phyloP scores from a whole-genome alignment of 2,113 vertebrate species.

The Nibea albiflora region DNA sequence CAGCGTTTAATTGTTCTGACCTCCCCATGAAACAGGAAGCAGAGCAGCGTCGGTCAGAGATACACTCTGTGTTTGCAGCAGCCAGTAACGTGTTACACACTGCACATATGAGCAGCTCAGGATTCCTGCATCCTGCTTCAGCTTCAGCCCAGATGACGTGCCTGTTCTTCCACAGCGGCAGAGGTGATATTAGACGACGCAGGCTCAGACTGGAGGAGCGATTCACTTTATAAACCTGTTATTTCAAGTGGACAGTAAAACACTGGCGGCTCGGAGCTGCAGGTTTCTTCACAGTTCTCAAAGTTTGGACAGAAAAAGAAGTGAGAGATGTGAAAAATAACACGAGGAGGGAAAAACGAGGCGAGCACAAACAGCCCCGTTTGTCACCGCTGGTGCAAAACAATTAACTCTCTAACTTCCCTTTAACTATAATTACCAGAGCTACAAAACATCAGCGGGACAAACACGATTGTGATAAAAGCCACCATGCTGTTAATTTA shows the following conservation, averaged over 20 bases:
- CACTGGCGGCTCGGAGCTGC: not conserved
- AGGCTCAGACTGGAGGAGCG: not conserved
- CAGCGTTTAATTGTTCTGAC: no score
- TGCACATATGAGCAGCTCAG: no score
- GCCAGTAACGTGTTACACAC: no score
- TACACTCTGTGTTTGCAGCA: no score
- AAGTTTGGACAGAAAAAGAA: not conserved
- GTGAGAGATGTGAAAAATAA: not conserved
- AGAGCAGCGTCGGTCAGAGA: no score
- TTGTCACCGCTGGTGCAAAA: constrained; percentile 29
- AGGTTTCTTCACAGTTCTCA: not conserved
- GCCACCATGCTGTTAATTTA: constrained; percentile 42
- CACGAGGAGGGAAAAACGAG: not conserved
- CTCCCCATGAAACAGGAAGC: no score
- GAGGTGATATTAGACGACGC: not conserved
- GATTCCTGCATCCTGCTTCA: no score
- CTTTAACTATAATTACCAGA: constrained; percentile 33
- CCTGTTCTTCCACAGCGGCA: no score
- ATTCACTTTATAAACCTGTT: not conserved
- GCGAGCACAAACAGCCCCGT: not conserved
- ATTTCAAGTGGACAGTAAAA: not conserved
- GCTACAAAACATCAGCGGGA: constrained; percentile 9
- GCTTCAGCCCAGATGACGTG: no score
- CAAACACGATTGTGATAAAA: constrained; percentile 34
- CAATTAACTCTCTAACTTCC: constrained; percentile 22